phyloP scores from a whole-genome alignment of 2,888 invertebrate genomes.

The Chrysolina haemoptera region DNA sequence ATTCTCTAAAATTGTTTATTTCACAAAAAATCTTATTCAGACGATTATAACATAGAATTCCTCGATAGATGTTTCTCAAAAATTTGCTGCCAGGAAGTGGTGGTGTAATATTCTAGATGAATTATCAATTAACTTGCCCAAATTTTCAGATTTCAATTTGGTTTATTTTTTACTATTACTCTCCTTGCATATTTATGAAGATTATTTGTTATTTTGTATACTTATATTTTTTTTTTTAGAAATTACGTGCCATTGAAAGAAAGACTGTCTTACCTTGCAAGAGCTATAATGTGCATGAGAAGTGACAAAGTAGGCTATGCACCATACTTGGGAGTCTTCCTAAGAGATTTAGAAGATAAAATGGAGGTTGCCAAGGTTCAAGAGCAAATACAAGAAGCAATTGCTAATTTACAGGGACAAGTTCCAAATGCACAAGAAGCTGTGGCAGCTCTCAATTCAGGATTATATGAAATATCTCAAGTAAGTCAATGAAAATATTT shows the following conservation, averaged over 20 bases:
- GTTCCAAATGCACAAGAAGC: constrained; percentile 71
- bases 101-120: no score
- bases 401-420: constrained; percentile 72
- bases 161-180: no score
- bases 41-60: no score
- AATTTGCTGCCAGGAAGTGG: no score
- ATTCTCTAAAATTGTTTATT: no score
- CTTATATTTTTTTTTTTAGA: constrained; percentile 68
- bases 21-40: no score
- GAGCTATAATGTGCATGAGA: constrained; percentile 96
- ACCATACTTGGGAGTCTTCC: constrained; percentile 81
- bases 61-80: no score
- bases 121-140: no score
- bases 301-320: constrained; percentile 85
- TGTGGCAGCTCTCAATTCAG: constrained; percentile 82
- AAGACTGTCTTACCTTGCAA: constrained; percentile 91
- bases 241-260: constrained; percentile 82
- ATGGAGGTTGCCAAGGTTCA: constrained; percentile 92
- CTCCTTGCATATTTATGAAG: no score
- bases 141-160: no score
- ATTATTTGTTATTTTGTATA: no score
- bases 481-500: constrained; percentile 66
- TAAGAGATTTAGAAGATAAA: constrained; percentile 93
- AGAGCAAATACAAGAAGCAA: constrained; percentile 78
- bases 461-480: constrained; percentile 89